These are phyloP conservation scores for Urocynchramus pylzowi DNA, from an alignment of 2,113 vertebrate genomes.

Conservation along the genomic window DNA sequence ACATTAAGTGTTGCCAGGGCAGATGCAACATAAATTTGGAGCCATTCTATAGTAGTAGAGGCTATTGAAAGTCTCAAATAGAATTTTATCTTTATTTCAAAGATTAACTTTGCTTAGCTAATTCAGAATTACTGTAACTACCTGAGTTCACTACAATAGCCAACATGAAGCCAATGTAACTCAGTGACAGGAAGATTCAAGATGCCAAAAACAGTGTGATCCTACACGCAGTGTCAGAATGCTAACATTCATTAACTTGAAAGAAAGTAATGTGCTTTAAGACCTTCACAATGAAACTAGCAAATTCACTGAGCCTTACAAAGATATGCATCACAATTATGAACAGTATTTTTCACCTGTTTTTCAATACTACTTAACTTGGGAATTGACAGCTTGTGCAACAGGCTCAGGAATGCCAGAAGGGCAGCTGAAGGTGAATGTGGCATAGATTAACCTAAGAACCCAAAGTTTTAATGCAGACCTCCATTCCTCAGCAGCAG, in stretches of 20 bases:
- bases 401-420: neutral
- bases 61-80: neutral
- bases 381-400: neutral
- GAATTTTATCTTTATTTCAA: neutral
- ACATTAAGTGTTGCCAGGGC: neutral
- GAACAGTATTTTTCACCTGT: neutral
- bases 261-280: neutral
- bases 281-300: neutral
- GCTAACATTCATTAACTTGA: neutral
- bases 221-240: neutral
- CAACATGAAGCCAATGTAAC: neutral
- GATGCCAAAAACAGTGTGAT: neutral
- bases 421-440: neutral
- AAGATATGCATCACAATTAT: neutral
- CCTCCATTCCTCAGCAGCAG: accelerated
- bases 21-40: neutral
- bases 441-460: neutral
- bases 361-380: neutral
- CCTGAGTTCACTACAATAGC: neutral
- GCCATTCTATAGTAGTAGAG: neutral
- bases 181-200: neutral
- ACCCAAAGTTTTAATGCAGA: neutral
- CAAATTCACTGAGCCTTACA: neutral
- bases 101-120: neutral
- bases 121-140: neutral